Conservation (phyloP, 2,888 invertebrate genomes). For the Abrostola tripartita region DNA sequence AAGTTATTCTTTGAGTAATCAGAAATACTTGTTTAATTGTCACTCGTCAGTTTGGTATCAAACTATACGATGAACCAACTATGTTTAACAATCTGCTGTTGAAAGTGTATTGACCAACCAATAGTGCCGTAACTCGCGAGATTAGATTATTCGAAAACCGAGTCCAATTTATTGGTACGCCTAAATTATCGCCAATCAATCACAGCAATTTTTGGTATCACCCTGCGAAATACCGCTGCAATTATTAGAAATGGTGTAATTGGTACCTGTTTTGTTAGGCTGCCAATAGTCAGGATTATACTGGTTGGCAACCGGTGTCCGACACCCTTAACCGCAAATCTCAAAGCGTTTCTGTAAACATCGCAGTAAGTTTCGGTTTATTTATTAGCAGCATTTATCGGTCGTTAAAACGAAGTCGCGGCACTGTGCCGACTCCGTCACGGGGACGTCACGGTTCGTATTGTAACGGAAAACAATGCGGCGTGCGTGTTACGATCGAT, state of each 20-base stretch:
- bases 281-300: constrained; percentile 15
- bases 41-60: constrained; percentile 46
- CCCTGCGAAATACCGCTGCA: constrained; percentile 12
- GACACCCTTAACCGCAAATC: constrained; percentile 46
- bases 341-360: constrained; percentile 55
- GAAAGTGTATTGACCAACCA: constrained; percentile 9
- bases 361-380: constrained; percentile 57
- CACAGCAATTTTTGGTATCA: constrained; percentile 20
- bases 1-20: neutral
- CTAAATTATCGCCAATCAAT: constrained; percentile 30
- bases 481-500: constrained; percentile 68
- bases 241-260: constrained; percentile 18
- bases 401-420: constrained; percentile 70
- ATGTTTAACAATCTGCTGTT: constrained; percentile 12
- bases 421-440: constrained; percentile 68
- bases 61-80: constrained; percentile 33
- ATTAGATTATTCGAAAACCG: constrained; percentile 28
- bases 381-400: constrained; percentile 75
- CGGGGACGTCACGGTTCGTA: constrained; percentile 71
- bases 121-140: constrained; percentile 13
- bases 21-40: constrained; percentile 44
- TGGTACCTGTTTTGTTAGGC: constrained; percentile 1
- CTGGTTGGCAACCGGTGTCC: constrained; percentile 26
- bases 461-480: constrained; percentile 74
- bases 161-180: constrained; percentile 9